Conservation (phyloP, 2,888 invertebrate species). For the Venusia cambrica region DNA sequence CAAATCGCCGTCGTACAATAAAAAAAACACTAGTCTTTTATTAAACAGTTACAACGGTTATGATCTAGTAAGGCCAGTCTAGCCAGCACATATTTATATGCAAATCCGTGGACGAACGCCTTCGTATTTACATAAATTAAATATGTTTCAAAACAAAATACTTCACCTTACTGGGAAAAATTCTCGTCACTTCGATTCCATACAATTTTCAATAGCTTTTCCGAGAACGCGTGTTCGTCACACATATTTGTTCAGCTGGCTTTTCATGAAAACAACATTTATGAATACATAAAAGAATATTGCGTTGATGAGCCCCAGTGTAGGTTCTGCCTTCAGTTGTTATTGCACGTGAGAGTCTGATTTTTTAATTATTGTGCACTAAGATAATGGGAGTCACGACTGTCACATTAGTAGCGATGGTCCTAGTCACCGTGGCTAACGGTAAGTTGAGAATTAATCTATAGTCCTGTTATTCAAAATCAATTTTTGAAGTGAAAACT, state of each 20-base stretch:
- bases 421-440: constrained; percentile 38
- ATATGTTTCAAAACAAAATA: constrained; percentile 2
- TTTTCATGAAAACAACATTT: constrained; percentile 40
- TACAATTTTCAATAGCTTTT: constrained; percentile 20
- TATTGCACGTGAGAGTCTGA: constrained; percentile 8
- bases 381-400: constrained; percentile 48
- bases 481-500: too few relatives aligned
- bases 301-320: constrained; percentile 46
- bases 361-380: constrained; percentile 14
- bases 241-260: constrained; percentile 61
- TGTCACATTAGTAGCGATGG: constrained; percentile 33
- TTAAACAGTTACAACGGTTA: too few relatives aligned
- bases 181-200: constrained; percentile 8
- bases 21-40: too few relatives aligned
- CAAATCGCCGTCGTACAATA: too few relatives aligned
- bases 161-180: constrained; percentile 2
- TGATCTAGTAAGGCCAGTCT: too few relatives aligned
- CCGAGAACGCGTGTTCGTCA: constrained; percentile 38
- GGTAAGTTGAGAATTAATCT: too few relatives aligned
- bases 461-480: too few relatives aligned
- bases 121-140: constrained; percentile 1
- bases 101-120: too few relatives aligned
- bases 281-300: constrained; percentile 55
- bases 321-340: constrained; percentile 32
- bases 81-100: too few relatives aligned